Evolutionary conservation across 2,797 vertebrate species (phyloP).

Genomic region (Synaphobranchus kaupii): DNA sequence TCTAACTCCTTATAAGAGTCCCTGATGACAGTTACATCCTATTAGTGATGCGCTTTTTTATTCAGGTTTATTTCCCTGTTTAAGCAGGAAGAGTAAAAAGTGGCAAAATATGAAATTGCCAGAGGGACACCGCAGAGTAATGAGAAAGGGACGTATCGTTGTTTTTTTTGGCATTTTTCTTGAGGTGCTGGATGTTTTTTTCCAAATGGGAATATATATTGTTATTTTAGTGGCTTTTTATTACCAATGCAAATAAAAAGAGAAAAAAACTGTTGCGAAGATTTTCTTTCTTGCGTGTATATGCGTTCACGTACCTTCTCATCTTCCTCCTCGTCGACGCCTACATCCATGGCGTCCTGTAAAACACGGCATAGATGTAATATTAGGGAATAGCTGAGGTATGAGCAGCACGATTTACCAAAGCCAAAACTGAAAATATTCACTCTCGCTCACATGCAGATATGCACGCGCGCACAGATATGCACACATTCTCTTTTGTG

Average conservation of each 20-base stretch:
- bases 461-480: slow-evolving; percentile 67
- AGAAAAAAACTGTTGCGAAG: slow-evolving; percentile 22
- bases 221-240: slow-evolving; percentile 45
- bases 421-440: too few relatives aligned
- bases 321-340: slow-evolving; percentile 93
- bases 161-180: slow-evolving; percentile 38
- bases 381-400: neutral
- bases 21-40: slow-evolving; percentile 51
- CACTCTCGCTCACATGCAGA: slow-evolving; percentile 51
- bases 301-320: slow-evolving; percentile 83
- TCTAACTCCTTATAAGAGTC: slow-evolving; percentile 43
- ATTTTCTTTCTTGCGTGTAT: neutral
- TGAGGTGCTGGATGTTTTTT: slow-evolving; percentile 48
- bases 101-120: slow-evolving; percentile 57
- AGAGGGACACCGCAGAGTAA: slow-evolving; percentile 57
- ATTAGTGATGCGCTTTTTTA: slow-evolving; percentile 60
- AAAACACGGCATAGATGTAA: slow-evolving; percentile 45
- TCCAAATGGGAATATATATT: slow-evolving; percentile 56
- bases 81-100: slow-evolving; percentile 56
- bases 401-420: neutral
- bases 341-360: slow-evolving; percentile 84
- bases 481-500: slow-evolving; percentile 60
- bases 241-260: slow-evolving; percentile 37
- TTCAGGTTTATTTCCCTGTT: slow-evolving; percentile 66
- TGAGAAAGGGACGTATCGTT: slow-evolving; percentile 42